Evolutionary conservation across 2,113 vertebrate species (phyloP), one percentile per base, ranked within the genome.

Genomic region (Cebidichthys violaceus): DNA sequence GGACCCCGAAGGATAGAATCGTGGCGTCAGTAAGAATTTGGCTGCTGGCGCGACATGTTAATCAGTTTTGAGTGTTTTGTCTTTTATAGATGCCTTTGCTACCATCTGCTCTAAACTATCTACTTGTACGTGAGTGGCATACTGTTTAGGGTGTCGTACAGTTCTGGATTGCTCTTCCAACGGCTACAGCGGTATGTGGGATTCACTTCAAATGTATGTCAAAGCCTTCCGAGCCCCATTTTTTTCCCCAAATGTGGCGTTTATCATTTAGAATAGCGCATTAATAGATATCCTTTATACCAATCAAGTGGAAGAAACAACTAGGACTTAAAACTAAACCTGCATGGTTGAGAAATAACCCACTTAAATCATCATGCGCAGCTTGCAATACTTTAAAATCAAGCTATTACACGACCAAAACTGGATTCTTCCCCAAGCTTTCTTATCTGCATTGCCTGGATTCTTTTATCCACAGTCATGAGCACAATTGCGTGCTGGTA

Each of bases 41-140:
- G 70, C 82, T 87, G 57, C 77, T 27, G 17, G 72, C 29, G 1
- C 70, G 71, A 81, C 83, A 47, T 89, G 69, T 83, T 91, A 85
- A 90, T 86, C 82, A 78, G 77, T 65, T 52, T 52, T 3, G 47
- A 80, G 72, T 79, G 76, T 89, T 86, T 79, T 69, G 74, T 88
- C 54, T 82, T 83, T 83, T 73, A 68, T 67, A 50, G 6, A 61
- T 77, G 45, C 54, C 33, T 84, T 14, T 22, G 18, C 68, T 54
- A 15, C 75, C 82, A 84, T 92, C 81, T 89, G 74, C 22, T 79
- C 60, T 27, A n/a, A 79, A 83, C 64, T 24, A 74, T 84, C 29
- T 68, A 22, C 31, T 64, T 57, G 52, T 66, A 54, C 29, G 6
- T 73, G 68, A 74, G 62, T 6, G 24, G 79, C 84, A 81, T 84